These are phyloP conservation scores for Nycteola revayana DNA, from an alignment of 2,888 invertebrate genomes.

Conservation along the genomic window DNA sequence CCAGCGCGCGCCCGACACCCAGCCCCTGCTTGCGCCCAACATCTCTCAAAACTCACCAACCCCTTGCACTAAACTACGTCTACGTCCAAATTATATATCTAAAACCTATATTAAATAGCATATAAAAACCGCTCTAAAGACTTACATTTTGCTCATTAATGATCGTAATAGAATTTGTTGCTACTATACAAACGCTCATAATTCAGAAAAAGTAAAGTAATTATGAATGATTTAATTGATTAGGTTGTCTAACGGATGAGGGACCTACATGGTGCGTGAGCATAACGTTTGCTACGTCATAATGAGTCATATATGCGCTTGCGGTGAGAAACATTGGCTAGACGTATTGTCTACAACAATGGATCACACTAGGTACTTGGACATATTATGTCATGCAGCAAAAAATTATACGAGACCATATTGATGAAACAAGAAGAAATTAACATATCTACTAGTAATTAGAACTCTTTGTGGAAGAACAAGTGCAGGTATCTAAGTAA, in stretches of 20 bases:
- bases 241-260: constrained; percentile 44
- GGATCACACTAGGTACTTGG: constrained; percentile 64
- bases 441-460: too few relatives aligned
- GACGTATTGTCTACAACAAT: constrained; percentile 77
- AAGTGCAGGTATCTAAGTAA: too few relatives aligned
- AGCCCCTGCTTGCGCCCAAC: not conserved
- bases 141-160: constrained; percentile 5
- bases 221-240: constrained; percentile 39
- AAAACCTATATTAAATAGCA: too few relatives aligned
- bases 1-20: constrained; percentile 3
- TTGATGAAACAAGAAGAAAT: constrained; percentile 30
- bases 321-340: constrained; percentile 66
- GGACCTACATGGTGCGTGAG: constrained; percentile 54
- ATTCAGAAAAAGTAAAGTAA: constrained; percentile 27
- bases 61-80: not conserved
- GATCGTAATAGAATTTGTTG: constrained; percentile 10
- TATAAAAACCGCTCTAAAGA: too few relatives aligned
- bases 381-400: constrained; percentile 71
- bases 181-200: constrained; percentile 8
- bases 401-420: constrained; percentile 55
- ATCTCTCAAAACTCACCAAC: constrained; percentile 1
- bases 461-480: too few relatives aligned
- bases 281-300: constrained; percentile 58
- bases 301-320: constrained; percentile 63
- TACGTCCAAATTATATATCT: too few relatives aligned